These are phyloP conservation scores for Thalassaphorura encarpata DNA, from an alignment of 1,140 invertebrate species.

Conservation along the genomic window DNA sequence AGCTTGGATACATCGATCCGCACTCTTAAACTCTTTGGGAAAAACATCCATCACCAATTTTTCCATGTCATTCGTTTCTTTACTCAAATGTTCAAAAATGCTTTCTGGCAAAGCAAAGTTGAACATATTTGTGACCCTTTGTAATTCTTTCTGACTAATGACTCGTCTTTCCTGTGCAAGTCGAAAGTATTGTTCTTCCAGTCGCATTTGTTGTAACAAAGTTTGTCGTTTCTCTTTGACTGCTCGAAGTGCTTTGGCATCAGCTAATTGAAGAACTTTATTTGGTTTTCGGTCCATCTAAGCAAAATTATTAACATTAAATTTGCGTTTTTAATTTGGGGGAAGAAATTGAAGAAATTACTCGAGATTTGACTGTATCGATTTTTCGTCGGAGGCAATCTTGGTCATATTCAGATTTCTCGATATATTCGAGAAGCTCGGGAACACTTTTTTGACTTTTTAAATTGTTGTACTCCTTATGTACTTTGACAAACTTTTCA, in stretches of 20 bases:
- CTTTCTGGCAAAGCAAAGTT: background rate
- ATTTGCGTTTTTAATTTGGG: no score
- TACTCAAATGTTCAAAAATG: background rate
- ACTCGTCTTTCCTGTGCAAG: background rate
- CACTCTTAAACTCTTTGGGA: background rate
- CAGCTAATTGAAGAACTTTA: background rate
- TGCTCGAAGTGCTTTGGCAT: background rate
- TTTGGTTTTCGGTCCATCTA: background rate
- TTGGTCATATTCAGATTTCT: conserved; percentile 6
- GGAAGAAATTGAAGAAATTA: background rate
- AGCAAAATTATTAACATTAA: background rate
- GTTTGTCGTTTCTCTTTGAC: background rate
- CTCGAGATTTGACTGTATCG: conserved; percentile 1
- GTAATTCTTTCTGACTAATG: no score
- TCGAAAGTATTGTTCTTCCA: background rate
- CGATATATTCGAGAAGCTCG: background rate
- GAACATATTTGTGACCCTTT: background rate
- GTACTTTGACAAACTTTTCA: conserved; percentile 66
- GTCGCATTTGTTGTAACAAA: background rate
- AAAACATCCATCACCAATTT: background rate
- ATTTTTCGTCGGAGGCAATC: conserved; percentile 1
- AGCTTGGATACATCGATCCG: background rate
- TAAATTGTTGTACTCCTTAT: conserved; percentile 57
- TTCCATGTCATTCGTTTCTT: background rate
- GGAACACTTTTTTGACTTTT: conserved; percentile 41